These are phyloP conservation scores for Pelecanoides urinatrix DNA, from an alignment of 2,113 vertebrate genomes.

Conservation along the genomic window DNA sequence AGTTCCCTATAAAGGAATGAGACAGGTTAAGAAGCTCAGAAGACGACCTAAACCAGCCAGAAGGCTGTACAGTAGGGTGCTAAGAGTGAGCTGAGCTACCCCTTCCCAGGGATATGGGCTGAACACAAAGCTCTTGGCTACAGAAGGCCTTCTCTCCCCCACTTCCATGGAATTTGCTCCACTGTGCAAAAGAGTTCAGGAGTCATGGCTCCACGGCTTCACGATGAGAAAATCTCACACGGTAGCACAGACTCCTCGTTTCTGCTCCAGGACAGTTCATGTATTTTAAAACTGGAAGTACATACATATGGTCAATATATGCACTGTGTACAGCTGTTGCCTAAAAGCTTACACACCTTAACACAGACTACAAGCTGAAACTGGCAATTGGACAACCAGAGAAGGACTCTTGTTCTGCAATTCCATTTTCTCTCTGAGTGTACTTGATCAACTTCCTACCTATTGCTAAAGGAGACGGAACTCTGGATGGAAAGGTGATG, in stretches of 20 bases:
- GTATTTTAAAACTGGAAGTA: neutral
- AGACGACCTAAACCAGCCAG: neutral
- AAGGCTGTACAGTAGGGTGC: rapidly evolving
- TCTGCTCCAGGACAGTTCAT: neutral
- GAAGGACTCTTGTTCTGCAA: neutral
- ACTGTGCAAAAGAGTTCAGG: neutral
- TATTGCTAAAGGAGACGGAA: neutral
- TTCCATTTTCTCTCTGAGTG: neutral
- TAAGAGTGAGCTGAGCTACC: neutral
- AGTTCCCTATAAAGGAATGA: neutral
- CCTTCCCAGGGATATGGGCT: neutral
- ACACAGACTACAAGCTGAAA: neutral
- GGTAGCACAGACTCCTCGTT: neutral
- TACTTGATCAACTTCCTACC: neutral
- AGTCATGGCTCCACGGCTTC: neutral
- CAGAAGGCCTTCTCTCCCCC: neutral
- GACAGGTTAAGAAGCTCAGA: neutral
- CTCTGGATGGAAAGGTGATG: neutral
- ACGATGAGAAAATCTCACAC: rapidly evolving
- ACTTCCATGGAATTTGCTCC: neutral
- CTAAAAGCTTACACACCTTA: neutral
- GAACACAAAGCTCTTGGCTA: neutral
- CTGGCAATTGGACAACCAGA: neutral
- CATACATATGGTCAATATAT: rapidly evolving
- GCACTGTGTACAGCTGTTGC: neutral